These are phyloP conservation scores for Corapipo altera DNA, from an alignment of 2,113 vertebrate genomes.

Conservation along the genomic window DNA sequence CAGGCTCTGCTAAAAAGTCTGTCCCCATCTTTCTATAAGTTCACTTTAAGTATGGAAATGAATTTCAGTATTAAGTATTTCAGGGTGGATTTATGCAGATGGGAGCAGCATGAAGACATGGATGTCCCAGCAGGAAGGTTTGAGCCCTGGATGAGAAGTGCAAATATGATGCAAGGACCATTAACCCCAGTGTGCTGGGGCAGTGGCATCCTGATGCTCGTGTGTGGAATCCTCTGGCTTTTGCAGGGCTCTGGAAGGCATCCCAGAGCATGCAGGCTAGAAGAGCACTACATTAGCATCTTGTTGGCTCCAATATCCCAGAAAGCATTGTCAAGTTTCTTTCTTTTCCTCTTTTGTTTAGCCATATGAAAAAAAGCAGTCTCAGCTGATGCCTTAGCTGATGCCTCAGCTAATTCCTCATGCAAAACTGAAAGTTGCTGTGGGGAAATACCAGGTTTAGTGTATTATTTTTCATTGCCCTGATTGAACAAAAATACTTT, in stretches of 20 bases:
- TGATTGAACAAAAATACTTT: background rate
- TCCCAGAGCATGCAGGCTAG: background rate
- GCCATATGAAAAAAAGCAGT: background rate
- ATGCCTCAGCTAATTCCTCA: too few species aligned
- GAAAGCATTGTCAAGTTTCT: background rate
- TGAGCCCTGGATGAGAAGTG: background rate
- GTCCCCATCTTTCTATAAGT: background rate
- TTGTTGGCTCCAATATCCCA: background rate
- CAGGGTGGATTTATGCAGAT: background rate
- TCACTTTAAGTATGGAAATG: background rate
- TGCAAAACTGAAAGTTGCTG: background rate
- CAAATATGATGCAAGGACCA: background rate
- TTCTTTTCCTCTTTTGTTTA: background rate
- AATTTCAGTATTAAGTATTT: background rate
- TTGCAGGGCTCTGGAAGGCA: background rate
- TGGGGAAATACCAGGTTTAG: background rate
- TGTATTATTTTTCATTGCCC: background rate
- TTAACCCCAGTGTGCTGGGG: background rate
- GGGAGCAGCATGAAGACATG: rapidly evolving
- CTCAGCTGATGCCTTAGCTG: too few species aligned
- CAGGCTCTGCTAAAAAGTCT: background rate
- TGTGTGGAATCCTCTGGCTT: background rate
- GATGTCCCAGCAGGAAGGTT: background rate
- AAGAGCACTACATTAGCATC: background rate
- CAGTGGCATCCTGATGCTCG: background rate